Evolutionary conservation across 2,888 invertebrate species (phyloP), one percentile per base, ranked within the genome.

Genomic region (Caenorhabditis macrosperma): DNA sequence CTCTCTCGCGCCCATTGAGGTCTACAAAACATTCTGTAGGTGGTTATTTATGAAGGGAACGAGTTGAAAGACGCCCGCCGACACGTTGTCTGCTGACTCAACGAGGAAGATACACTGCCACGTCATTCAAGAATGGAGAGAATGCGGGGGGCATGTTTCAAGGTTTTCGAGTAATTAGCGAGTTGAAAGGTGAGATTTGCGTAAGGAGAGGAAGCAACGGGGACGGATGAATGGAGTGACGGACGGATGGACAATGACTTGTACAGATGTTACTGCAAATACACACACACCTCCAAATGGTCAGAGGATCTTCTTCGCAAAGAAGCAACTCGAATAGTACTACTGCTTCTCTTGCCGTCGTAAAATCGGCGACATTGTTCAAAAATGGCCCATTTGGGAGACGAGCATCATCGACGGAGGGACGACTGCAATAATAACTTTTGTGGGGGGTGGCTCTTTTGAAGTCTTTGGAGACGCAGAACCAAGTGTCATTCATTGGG

Each of bases 301-400:
- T n/a, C n/a, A n/a, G n/a, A n/a, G n/a, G n/a, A n/a, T n/a, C n/a
- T n/a, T 7, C 6, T 15, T 10, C 22, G 41, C 22, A 38, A 22
- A 41, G 38, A n/a, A n/a, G 38, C 17, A 60, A 6, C 12, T 28
- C 6, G 28, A 52, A 52, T 30, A 46, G 46, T 46, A 46, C 60
- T 52, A 20, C 12, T 46, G 17, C 20, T 10, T 20, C n/a, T n/a
- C n/a, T n/a, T n/a, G n/a, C n/a, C n/a, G 20, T 17, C 30, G 17
- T n/a, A 44, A 22, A 24, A 24, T 41, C 35, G 54, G 28, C 9
- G 54, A 33, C 46, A 28, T 50, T 28, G 28, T 24, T 10, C 46
- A 15, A 35, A 57, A 69, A 69, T 61, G 60, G 69, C 52, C 52
- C 69, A 69, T 69, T 61, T 69, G 69, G 60, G 69, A 69, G 55